phyloP scores from a whole-genome alignment of 1,140 invertebrate genomes.

The Carposina sasakii region DNA sequence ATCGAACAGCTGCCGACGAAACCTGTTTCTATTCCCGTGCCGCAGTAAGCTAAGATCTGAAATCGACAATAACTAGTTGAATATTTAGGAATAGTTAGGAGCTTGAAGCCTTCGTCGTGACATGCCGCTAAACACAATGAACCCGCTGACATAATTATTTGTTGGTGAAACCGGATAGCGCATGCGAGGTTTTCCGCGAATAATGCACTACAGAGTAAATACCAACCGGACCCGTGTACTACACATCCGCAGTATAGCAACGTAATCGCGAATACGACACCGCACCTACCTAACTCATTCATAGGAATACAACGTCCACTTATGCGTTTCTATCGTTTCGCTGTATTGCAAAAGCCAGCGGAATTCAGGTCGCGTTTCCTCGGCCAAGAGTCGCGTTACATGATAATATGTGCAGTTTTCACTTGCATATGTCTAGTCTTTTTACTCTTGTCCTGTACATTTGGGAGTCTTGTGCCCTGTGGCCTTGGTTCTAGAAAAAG shows the following conservation, averaged over 20 bases:
- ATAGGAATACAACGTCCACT: slow-evolving; percentile 36
- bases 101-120: background rate
- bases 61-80: slow-evolving; percentile 54
- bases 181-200: slow-evolving; percentile 44
- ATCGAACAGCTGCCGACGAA: slow-evolving; percentile 50
- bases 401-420: slow-evolving; percentile 11
- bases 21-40: slow-evolving; percentile 52
- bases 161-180: slow-evolving; percentile 49
- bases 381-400: slow-evolving; percentile 27
- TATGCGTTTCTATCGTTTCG: slow-evolving; percentile 23
- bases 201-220: slow-evolving; percentile 40
- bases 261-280: slow-evolving; percentile 35
- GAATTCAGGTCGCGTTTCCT: slow-evolving; percentile 41
- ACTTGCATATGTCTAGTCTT: background rate
- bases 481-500: slow-evolving; percentile 66
- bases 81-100: too few relatives aligned
- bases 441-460: slow-evolving; percentile 51
- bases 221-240: slow-evolving; percentile 33
- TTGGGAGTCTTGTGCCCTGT: slow-evolving; percentile 57
- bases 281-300: slow-evolving; percentile 37
- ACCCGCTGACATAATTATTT: slow-evolving; percentile 63
- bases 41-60: slow-evolving; percentile 30
- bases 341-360: slow-evolving; percentile 34
- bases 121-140: slow-evolving; percentile 38
- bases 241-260: slow-evolving; percentile 39